These are phyloP conservation scores for Amphiura filiformis DNA, from an alignment of 35 echinoderm and acorn worm species.

Conservation along the genomic window DNA sequence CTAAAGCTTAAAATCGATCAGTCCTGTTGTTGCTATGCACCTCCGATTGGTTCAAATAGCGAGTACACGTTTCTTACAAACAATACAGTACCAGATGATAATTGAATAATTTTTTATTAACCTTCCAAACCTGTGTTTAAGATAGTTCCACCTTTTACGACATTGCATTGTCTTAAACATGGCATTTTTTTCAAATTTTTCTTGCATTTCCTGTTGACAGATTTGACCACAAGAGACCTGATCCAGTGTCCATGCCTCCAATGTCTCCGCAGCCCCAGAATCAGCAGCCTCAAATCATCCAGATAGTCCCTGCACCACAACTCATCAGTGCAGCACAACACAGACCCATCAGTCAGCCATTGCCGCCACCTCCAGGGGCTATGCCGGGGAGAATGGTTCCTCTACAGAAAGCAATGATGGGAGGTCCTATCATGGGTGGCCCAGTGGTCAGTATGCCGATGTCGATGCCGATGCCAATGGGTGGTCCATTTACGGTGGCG, in stretches of 20 bases:
- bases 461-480: too few species aligned
- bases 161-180: too few species aligned
- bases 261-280: background rate
- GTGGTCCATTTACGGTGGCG: background rate
- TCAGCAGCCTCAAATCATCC: constrained; percentile 1
- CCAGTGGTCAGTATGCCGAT: constrained; percentile 21
- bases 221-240: constrained; percentile 9
- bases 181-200: too few species aligned
- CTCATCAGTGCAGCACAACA: background rate
- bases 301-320: background rate
- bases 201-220: too few species aligned
- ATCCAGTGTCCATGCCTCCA: background rate
- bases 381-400: constrained; percentile 11
- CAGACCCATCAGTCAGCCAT: background rate
- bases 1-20: too few species aligned
- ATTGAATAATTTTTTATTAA: too few species aligned
- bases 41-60: too few species aligned
- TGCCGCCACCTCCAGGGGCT: background rate
- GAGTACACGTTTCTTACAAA: too few species aligned
- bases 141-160: too few species aligned
- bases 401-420: background rate
- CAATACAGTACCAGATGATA: too few species aligned
- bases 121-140: too few species aligned
- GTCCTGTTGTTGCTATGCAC: too few species aligned
- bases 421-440: background rate